Conservation (phyloP, 1,140 invertebrate genomes). For the Cherax quadricarinatus region DNA sequence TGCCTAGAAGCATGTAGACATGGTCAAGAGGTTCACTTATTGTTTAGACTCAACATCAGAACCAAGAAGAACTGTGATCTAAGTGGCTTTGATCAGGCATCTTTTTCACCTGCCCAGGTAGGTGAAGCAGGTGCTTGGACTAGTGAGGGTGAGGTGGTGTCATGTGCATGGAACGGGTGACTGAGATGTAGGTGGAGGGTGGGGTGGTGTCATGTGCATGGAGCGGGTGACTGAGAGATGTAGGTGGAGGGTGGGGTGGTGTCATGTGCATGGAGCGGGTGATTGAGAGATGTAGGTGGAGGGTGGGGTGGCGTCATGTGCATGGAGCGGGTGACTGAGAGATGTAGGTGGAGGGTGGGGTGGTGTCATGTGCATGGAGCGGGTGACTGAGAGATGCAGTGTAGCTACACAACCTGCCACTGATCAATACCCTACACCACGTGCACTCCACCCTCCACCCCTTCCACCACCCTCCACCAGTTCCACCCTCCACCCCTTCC, state of each 20-base stretch:
- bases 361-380: background rate
- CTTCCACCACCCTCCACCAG: background rate
- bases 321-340: background rate
- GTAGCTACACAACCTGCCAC: background rate
- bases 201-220: background rate
- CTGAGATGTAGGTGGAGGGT: background rate
- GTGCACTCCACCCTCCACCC: background rate
- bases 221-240: no score
- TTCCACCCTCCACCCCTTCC: background rate
- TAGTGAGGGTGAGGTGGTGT: no score
- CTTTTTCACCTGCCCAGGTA: no score
- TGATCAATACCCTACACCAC: constrained; percentile 40
- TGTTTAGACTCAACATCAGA: no score
- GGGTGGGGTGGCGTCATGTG: background rate
- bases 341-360: background rate
- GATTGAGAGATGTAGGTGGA: background rate
- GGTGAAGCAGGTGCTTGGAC: no score
- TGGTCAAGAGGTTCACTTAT: no score
- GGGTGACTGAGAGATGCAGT: background rate
- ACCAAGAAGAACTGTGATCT: no score
- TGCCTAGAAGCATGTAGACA: no score
- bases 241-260: background rate
- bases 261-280: no score
- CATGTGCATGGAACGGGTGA: no score
- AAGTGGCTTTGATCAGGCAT: no score